Evolutionary conservation across 2,797 vertebrate genomes (phyloP), one percentile per base, ranked within the genome.

Genomic region (Semaprochilodus insignis): DNA sequence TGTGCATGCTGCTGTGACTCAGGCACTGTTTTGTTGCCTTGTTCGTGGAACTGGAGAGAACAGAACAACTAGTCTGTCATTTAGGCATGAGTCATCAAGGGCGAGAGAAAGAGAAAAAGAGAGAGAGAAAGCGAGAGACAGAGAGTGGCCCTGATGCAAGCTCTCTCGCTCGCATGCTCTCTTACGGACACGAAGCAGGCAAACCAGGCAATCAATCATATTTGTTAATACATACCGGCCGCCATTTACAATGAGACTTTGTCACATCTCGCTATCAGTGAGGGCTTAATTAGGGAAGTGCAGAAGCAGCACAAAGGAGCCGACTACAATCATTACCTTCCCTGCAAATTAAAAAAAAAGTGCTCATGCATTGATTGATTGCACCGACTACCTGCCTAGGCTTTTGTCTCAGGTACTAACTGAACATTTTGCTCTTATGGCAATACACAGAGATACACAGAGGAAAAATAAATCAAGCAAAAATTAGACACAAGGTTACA

Each of bases 61-160:
- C 80, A 85, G 85, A 90, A 85, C 84, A 90, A 87, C 85, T 87
- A 81, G 86, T 83, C 87, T 85, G 87, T 92, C 89, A 80, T 85
- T 83, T 89, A 82, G 73, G 86, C 62, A 85, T 89, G 91, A 92
- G 81, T 92, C 90, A 91, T 86, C 81, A 67, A 1, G 83, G 27
- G 48, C 76, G 44, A 15, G 34, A 57, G 31, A 59, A 23, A 25
- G 34, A 66, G 17, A 66, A 17, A 67, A 19, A 67, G 59, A 60
- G n/a, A 60, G 59, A 60, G 59, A 60, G n/a, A 60, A n/a, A 59
- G 57, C n/a, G 57, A 59, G 57, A 59, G 57, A 59, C 21, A 60
- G 59, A 60, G 59, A 23, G 59, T 25, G 21, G 10, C 65, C 65
- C 34, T 67, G 19, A 67, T 67, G 65, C 65, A 67, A 67, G 51